These are phyloP conservation scores for Camponotus pennsylvanicus DNA, from an alignment of 1,140 invertebrate genomes.

Conservation along the genomic window DNA sequence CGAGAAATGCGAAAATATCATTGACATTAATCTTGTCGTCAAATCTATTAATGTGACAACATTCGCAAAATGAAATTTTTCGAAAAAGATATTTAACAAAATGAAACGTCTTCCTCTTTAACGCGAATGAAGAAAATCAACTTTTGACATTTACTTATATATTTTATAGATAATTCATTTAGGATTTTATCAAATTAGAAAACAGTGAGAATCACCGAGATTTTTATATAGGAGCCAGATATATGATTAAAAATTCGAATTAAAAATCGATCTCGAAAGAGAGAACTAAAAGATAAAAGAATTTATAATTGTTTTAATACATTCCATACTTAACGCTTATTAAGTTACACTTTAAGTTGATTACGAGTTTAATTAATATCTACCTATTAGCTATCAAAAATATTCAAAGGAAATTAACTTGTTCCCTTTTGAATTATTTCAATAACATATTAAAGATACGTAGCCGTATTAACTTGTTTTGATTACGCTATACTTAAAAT, in stretches of 20 bases:
- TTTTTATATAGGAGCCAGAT: neutral
- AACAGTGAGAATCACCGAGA: neutral
- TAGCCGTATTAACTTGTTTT: neutral
- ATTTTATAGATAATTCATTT: neutral
- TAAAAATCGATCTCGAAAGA: neutral
- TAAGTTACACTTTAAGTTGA: neutral
- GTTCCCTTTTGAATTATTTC: neutral
- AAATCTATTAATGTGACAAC: slow-evolving; percentile 3
- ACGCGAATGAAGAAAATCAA: slow-evolving; percentile 23
- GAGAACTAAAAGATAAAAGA: neutral
- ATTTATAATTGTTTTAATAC: neutral
- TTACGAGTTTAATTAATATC: neutral
- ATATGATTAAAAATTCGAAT: slow-evolving; percentile 13
- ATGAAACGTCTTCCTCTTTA: neutral
- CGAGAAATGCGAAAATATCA: slow-evolving; percentile 1
- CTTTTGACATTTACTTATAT: neutral
- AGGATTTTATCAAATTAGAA: neutral
- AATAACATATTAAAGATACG: neutral
- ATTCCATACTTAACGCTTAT: neutral
- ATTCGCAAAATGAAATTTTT: neutral
- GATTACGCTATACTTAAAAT: neutral
- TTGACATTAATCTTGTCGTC: neutral
- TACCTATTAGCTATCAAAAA: neutral
- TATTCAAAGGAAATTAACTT: neutral
- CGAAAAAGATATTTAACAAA: neutral